Conservation (phyloP, 1,140 invertebrate genomes). For the Amyelois transitella region DNA sequence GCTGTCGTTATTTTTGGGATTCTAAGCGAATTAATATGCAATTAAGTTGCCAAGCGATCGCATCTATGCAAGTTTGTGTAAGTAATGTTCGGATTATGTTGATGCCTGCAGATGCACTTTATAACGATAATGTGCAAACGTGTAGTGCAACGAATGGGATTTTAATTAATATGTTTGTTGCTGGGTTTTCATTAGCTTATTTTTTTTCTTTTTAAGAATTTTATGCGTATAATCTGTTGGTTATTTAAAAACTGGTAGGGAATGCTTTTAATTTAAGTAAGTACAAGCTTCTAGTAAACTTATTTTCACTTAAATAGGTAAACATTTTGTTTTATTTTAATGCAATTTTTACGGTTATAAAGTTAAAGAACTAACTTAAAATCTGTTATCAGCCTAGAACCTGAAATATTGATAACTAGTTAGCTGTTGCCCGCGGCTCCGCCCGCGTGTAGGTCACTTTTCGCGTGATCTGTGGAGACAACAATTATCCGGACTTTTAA, state of each 20-base stretch:
- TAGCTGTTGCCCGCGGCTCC: too few relatives aligned
- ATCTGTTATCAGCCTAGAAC: too few relatives aligned
- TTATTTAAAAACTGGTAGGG: background rate
- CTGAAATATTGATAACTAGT: too few relatives aligned
- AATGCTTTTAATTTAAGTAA: too few relatives aligned
- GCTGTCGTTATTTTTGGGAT: constrained; percentile 4
- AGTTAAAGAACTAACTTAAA: too few relatives aligned
- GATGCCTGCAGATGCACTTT: background rate
- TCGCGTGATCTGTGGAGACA: too few relatives aligned
- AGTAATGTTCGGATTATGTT: background rate
- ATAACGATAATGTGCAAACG: background rate
- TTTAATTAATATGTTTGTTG: background rate
- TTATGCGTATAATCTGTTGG: background rate
- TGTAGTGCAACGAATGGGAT: background rate
- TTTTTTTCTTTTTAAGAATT: background rate
- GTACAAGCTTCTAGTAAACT: too few relatives aligned
- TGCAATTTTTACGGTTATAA: too few relatives aligned
- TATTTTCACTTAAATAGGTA: too few relatives aligned
- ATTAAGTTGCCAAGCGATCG: constrained; percentile 28
- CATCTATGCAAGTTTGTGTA: background rate
- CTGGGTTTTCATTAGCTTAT: background rate
- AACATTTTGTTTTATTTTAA: too few relatives aligned
- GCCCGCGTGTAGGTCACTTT: too few relatives aligned
- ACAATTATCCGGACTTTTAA: too few relatives aligned
- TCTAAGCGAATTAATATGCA: constrained; percentile 27